Conservation (phyloP, 2,888 invertebrate genomes). For the Vandiemenella viatica region DNA sequence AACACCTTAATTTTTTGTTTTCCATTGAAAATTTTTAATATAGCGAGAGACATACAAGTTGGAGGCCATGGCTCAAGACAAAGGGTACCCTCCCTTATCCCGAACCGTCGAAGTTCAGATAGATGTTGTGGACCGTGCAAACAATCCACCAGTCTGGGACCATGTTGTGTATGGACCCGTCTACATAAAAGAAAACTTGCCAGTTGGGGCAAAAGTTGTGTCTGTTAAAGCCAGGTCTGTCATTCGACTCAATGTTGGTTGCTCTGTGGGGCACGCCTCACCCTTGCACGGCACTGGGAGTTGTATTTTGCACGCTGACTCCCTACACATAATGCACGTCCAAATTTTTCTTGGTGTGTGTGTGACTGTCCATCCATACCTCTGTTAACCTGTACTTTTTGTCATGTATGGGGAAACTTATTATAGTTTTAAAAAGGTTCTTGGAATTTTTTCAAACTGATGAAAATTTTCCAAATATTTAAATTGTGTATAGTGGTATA, state of each 20-base stretch:
- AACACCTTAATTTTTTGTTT: conserved; percentile 46
- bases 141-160: conserved; percentile 96
- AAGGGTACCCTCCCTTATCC: conserved; percentile 88
- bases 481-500: no score
- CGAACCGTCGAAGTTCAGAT: conserved; percentile 96
- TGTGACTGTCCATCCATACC: conserved; percentile 21
- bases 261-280: conserved; percentile 16
- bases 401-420: no score
- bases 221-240: conserved; percentile 98
- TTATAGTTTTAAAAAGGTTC: no score
- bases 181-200: conserved; percentile 94
- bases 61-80: conserved; percentile 96
- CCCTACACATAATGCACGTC: conserved; percentile 19
- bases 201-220: conserved; percentile 94
- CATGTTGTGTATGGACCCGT: conserved; percentile 92
- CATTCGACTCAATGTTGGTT: conserved; percentile 20
- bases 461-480: no score
- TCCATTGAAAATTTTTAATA: conserved; percentile 42
- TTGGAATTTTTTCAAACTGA: conserved; percentile 3
- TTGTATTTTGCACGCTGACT: conserved; percentile 18
- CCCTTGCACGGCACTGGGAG: conserved; percentile 18
- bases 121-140: conserved; percentile 94
- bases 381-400: conserved; percentile 10
- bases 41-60: conserved; percentile 96
- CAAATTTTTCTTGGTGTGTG: conserved; percentile 20